Evolutionary conservation across 2,888 invertebrate genomes (phyloP), one percentile per base, ranked within the genome.

Genomic region (Acleris cristana): DNA sequence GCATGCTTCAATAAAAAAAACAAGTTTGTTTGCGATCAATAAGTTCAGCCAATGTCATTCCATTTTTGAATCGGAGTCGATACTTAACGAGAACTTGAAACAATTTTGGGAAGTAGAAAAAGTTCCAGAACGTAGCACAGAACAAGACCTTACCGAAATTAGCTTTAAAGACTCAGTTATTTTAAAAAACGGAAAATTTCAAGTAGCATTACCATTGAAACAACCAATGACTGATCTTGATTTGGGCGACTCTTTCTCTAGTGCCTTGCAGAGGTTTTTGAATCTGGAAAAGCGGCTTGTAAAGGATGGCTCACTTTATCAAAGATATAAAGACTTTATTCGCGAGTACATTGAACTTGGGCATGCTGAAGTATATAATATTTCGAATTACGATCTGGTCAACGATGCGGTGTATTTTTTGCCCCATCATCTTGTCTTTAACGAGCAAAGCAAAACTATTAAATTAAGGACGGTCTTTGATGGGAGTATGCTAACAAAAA

Each of bases 31-130:
- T n/a, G 53, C 26, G 4, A n/a, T 30, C 1, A 54, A 34, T 16
- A 30, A 54, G 54, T 30, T 54, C 54, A 54, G 54, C 34, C 54
- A 54, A 54, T 6, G 26, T 54, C 30, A 54, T 54, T 54, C 30
- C 26, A 51, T 6, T 51, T 21, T 21, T 51, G 21, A 12, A 19
- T 51, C 23, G 3, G 51, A 21, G 10, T 23, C 51, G 4, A 51
- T 26, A 26, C 53, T 53, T 16, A 30, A 21, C 10, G n/a, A 45
- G 4, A 23, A 26, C 19, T 48, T 58, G n/a, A 34, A 16, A 12
- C 48, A 58, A 48, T 58, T 58, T 58, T 58, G 58, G 58, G n/a
- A n/a, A 58, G 34, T 48, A 8, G 58, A 58, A 30, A 48, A 48
- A 12, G 48, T 58, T n/a, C 58, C 58, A 16, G 48, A 58, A 58